A percentile compares a stretch with the other conserved stretches of the same genome.
These are phyloP conservation scores for Spinibarbus caldwelli DNA, from an alignment of 2,797 vertebrate species.

Conservation along the genomic window DNA sequence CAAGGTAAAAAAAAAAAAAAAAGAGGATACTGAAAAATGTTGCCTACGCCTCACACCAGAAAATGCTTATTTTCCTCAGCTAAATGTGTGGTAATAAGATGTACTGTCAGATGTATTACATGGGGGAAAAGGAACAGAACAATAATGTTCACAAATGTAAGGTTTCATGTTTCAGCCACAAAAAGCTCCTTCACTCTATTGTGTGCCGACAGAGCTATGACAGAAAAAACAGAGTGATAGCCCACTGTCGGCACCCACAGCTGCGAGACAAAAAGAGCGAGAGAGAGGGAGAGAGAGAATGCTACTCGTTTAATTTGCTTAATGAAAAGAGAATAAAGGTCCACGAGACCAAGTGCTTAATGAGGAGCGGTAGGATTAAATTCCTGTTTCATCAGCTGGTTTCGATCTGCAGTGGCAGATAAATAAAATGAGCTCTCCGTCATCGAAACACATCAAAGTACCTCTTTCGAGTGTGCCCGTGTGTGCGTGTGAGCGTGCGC, in stretches of 20 bases:
- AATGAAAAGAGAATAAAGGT: constrained; percentile 63
- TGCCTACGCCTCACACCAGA: constrained; percentile 21
- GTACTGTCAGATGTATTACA: constrained; percentile 42
- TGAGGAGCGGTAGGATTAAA: constrained; percentile 62
- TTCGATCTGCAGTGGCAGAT: constrained; percentile 59
- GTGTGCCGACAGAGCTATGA: constrained; percentile 51
- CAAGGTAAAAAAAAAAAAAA: constrained; percentile 20
- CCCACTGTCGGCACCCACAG: constrained; percentile 52
- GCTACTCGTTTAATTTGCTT: constrained; percentile 58
- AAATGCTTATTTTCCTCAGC: constrained; percentile 35
- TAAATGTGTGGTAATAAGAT: constrained; percentile 51
- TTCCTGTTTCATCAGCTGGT: constrained; percentile 61
- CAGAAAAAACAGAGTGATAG: constrained; percentile 56
- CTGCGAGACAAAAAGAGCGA: constrained; percentile 36
- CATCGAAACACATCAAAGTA: constrained; percentile 50
- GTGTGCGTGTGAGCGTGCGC: background rate
- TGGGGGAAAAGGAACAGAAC: constrained; percentile 33
- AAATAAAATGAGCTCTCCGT: constrained; percentile 58
- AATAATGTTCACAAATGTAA: constrained; percentile 49
- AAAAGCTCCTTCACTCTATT: constrained; percentile 57
- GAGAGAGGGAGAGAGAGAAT: constrained; percentile 37
- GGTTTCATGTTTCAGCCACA: constrained; percentile 56
- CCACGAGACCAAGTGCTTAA: constrained; percentile 58
- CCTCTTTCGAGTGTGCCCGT: constrained; percentile 9
- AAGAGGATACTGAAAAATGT: constrained; percentile 26